Evolutionary conservation across 2,888 invertebrate genomes (phyloP).

Genomic region (Pyrocoelia pectoralis): DNA sequence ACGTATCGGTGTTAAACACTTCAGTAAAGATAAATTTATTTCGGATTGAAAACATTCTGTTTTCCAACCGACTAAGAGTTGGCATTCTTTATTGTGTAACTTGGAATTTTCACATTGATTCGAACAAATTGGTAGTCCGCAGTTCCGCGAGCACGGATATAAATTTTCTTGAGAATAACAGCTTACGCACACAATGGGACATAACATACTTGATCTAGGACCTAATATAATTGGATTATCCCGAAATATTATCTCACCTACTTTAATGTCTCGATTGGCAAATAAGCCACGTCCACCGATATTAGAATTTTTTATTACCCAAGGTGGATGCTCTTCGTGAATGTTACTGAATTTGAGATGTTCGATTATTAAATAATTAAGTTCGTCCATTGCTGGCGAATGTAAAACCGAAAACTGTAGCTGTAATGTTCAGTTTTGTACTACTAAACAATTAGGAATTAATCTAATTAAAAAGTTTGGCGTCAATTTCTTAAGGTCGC

Average conservation of each 20-base stretch:
- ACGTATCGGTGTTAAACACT: slow-evolving; percentile 60
- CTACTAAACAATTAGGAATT: slow-evolving; percentile 17
- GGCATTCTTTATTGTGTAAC: slow-evolving; percentile 71
- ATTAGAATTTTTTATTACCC: slow-evolving; percentile 69
- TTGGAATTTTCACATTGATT: slow-evolving; percentile 67
- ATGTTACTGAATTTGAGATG: slow-evolving; percentile 20
- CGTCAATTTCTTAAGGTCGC: slow-evolving; percentile 17
- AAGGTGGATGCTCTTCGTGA: slow-evolving; percentile 57
- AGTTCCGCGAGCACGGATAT: slow-evolving; percentile 66
- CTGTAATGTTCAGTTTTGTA: slow-evolving; percentile 4
- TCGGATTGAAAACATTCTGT: slow-evolving; percentile 56
- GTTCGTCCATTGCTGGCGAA: not conserved
- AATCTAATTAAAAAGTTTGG: slow-evolving; percentile 24
- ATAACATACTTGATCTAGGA: slow-evolving; percentile 66
- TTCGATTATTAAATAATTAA: slow-evolving; percentile 18
- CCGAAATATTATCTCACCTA: slow-evolving; percentile 74
- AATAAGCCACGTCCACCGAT: slow-evolving; percentile 77
- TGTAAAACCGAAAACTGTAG: not conserved
- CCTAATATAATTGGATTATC: slow-evolving; percentile 77
- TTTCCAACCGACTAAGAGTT: slow-evolving; percentile 66
- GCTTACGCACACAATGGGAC: slow-evolving; percentile 70
- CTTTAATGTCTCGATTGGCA: slow-evolving; percentile 70
- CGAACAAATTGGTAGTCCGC: slow-evolving; percentile 76
- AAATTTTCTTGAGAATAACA: slow-evolving; percentile 66
- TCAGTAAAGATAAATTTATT: slow-evolving; percentile 56